A percentile compares a stretch with the other conserved stretches of the same genome.
These are phyloP conservation scores for Caenorhabditis briggsae DNA, from an alignment of 1,140 invertebrate species.

Conservation along the genomic window DNA sequence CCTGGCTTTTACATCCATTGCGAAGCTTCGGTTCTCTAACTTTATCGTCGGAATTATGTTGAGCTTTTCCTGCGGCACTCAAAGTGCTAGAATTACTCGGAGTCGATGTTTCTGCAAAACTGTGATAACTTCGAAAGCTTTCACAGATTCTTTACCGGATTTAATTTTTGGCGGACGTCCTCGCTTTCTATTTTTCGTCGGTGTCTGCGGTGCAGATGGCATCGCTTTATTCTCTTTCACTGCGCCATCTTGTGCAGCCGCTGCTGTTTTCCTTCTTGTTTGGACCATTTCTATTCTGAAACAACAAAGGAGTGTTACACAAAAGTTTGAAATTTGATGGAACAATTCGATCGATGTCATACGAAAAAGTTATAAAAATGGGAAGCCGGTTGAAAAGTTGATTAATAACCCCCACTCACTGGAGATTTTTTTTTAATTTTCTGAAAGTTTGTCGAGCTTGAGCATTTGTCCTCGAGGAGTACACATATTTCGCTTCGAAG, in stretches of 20 bases:
- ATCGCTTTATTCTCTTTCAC: slow-evolving; percentile 22
- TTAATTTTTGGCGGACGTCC: slow-evolving; percentile 37
- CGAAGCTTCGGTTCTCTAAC: neutral
- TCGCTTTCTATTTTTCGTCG: slow-evolving; percentile 7
- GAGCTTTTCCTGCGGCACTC: neutral
- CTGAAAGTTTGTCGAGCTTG: no score
- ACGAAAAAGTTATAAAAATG: no score
- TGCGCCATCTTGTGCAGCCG: slow-evolving; percentile 22
- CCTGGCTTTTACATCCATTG: neutral
- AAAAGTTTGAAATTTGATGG: no score
- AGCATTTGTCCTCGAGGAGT: no score
- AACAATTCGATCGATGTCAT: no score
- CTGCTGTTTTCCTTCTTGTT: slow-evolving; percentile 12
- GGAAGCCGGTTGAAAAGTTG: no score
- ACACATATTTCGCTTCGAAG: no score
- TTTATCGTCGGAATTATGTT: neutral
- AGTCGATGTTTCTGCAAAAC: neutral
- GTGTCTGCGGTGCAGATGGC: neutral
- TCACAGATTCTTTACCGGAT: neutral
- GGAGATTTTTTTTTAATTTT: no score
- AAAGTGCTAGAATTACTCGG: neutral
- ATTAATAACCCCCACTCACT: no score
- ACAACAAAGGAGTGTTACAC: neutral
- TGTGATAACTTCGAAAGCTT: neutral
- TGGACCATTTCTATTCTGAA: slow-evolving; percentile 22